A percentile compares a stretch with the other conserved stretches of the same genome.
Evolutionary conservation across 2,888 invertebrate species (phyloP).

Genomic region (Synanthedon tipuliformis): DNA sequence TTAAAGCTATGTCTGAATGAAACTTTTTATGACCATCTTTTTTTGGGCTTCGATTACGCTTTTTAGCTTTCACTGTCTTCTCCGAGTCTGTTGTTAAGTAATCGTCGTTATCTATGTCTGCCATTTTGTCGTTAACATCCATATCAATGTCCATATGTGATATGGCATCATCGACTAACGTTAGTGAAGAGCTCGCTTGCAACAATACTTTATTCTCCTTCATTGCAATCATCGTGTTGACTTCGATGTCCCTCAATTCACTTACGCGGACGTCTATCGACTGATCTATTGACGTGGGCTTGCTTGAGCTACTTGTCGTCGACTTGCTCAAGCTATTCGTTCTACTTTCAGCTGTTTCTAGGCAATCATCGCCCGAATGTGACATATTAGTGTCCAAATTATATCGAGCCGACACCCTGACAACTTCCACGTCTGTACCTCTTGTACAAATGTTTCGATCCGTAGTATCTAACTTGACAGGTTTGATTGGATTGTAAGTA

Average conservation of each 20-base stretch:
- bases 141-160: constrained; percentile 1
- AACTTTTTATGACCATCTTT: constrained; percentile 7
- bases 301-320: constrained; percentile 9
- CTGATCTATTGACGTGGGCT: constrained; percentile 20
- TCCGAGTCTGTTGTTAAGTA: not conserved
- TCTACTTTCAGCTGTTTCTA: not conserved
- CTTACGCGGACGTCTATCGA: constrained; percentile 14
- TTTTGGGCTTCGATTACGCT: constrained; percentile 32
- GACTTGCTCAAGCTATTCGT: not conserved
- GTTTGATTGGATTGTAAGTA: constrained; percentile 26
- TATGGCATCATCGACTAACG: constrained; percentile 40
- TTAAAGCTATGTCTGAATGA: too few species aligned
- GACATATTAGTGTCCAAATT: constrained; percentile 4
- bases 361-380: not conserved
- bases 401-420: constrained; percentile 7
- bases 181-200: constrained; percentile 37
- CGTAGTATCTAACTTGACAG: constrained; percentile 7
- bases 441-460: constrained; percentile 2
- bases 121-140: not conserved
- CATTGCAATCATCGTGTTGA: constrained; percentile 48
- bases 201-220: constrained; percentile 38
- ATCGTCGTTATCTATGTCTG: not conserved
- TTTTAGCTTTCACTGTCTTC: constrained; percentile 10
- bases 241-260: constrained; percentile 26
- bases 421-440: constrained; percentile 6